These are phyloP conservation scores for Metaphire vulgaris DNA, from an alignment of 1,140 invertebrate species.

Conservation along the genomic window DNA sequence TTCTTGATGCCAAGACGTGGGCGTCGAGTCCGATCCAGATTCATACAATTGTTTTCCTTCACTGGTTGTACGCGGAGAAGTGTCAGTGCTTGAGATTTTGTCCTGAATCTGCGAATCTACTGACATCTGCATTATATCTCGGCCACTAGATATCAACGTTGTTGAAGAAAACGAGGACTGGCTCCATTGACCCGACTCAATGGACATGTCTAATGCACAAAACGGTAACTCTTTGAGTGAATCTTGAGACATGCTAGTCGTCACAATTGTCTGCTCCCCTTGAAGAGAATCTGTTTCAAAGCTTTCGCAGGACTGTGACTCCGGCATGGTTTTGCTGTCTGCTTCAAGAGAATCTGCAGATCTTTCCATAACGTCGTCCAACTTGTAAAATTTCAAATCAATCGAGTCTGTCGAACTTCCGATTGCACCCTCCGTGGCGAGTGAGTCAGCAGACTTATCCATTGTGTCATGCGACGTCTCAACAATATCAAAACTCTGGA, in stretches of 20 bases:
- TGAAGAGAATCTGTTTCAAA: slow-evolving; percentile 20
- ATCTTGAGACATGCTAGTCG: slow-evolving; percentile 23
- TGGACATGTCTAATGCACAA: slow-evolving; percentile 10
- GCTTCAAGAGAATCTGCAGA: slow-evolving; percentile 15
- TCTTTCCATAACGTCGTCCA: slow-evolving; percentile 6
- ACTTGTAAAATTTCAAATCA: not conserved
- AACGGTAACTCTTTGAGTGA: slow-evolving; percentile 8
- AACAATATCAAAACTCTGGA: not conserved
- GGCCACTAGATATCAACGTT: not conserved
- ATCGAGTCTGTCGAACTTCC: slow-evolving; percentile 12
- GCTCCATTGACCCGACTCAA: slow-evolving; percentile 17
- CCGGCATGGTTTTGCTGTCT: not conserved
- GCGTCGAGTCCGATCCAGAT: not conserved
- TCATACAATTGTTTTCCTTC: not conserved
- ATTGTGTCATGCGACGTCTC: not conserved
- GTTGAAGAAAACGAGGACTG: not conserved
- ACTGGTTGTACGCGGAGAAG: not conserved
- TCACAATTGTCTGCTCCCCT: not conserved
- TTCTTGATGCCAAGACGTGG: not conserved
- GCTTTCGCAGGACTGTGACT: slow-evolving; percentile 1
- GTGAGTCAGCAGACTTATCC: not conserved
- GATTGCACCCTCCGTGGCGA: slow-evolving; percentile 4
- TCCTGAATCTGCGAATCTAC: not conserved
- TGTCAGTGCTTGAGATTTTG: not conserved
- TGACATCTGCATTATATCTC: not conserved